These are phyloP conservation scores for Pomacea maculata DNA, from an alignment of 1,140 invertebrate species.

Conservation along the genomic window DNA sequence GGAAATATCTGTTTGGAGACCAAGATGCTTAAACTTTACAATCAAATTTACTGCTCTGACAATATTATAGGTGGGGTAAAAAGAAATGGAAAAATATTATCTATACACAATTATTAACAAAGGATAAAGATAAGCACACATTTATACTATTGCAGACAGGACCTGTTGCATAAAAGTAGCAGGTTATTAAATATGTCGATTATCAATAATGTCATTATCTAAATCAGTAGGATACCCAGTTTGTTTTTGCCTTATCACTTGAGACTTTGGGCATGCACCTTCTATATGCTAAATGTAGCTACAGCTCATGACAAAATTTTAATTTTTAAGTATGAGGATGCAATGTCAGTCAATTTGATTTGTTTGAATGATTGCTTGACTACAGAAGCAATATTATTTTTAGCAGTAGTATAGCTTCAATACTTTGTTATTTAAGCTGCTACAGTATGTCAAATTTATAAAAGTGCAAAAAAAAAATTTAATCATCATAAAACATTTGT, in stretches of 20 bases:
- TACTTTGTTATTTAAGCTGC: no score
- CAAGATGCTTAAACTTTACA: neutral
- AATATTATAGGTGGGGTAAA: neutral
- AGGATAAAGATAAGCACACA: neutral
- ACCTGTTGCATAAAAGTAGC: no score
- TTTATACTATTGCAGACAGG: neutral
- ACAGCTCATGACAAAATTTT: no score
- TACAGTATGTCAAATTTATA: no score
- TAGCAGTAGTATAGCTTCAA: no score
- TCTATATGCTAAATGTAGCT: neutral
- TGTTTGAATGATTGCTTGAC: constrained; percentile 9
- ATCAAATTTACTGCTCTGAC: neutral
- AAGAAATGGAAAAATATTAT: neutral
- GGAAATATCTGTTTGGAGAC: constrained; percentile 20
- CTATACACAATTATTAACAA: neutral
- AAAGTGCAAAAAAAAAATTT: no score
- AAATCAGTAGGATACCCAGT: neutral
- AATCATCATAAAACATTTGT: neutral
- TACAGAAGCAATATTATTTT: no score
- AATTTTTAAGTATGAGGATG: neutral
- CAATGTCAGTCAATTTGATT: constrained; percentile 31
- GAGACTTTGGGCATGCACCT: neutral
- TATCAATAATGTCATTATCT: neutral
- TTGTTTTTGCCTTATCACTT: neutral
- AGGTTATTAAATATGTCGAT: neutral